phyloP scores from a whole-genome alignment of 2,888 invertebrate species.

The Cephus sareptanus region DNA sequence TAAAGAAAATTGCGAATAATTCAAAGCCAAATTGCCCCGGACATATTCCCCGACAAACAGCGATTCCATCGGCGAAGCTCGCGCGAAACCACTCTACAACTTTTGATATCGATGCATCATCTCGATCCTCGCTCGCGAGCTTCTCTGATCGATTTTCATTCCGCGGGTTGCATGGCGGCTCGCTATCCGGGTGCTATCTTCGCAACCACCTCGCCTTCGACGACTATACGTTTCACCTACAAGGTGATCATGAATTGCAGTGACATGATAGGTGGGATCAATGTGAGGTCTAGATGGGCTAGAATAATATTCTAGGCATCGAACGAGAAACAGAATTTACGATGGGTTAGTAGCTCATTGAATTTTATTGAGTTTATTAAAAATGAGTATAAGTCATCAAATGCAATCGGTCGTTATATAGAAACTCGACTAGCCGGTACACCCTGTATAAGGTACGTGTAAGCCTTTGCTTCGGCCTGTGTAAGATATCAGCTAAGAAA shows the following conservation, averaged over 20 bases:
- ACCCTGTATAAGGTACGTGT: conserved; percentile 46
- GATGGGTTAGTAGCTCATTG: neutral
- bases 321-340: neutral
- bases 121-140: conserved; percentile 57
- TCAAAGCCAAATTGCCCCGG: conserved; percentile 60
- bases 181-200: conserved; percentile 58
- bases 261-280: conserved; percentile 8
- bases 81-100: conserved; percentile 61
- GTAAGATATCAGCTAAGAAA: conserved; percentile 62
- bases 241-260: conserved; percentile 44
- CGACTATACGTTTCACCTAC: conserved; percentile 38
- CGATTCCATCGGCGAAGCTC: conserved; percentile 48
- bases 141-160: conserved; percentile 65
- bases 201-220: conserved; percentile 47
- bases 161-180: conserved; percentile 57
- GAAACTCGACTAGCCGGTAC: conserved; percentile 25
- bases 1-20: conserved; percentile 62
- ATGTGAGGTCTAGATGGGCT: neutral
- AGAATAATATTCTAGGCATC: conserved; percentile 6
- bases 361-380: neutral
- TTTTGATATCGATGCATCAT: conserved; percentile 66
- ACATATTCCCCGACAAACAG: conserved; percentile 49
- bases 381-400: neutral
- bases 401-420: neutral
- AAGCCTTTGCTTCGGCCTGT: conserved; percentile 32